Evolutionary conservation across 2,888 invertebrate species (phyloP).

Genomic region (Osmoderma eremita): DNA sequence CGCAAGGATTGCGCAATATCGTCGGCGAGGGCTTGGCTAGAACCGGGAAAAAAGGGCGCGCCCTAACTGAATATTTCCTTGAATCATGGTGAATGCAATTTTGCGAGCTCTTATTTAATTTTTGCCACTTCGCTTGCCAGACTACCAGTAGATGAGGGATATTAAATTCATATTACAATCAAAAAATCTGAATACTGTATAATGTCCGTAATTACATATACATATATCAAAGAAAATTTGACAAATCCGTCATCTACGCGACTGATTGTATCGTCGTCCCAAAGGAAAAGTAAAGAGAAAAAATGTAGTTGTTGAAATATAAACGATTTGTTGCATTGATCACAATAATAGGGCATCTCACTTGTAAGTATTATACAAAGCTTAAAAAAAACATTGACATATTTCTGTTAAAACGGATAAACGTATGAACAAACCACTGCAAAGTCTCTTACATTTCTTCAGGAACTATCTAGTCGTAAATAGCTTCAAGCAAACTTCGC

Average conservation of each 20-base stretch:
- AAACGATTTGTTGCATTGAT: constrained; percentile 84
- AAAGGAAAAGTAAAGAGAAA: too few species aligned
- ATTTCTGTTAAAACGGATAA: too few species aligned
- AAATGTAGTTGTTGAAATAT: constrained; percentile 92
- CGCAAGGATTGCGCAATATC: constrained; percentile 41
- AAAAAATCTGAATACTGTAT: too few species aligned
- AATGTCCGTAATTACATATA: too few species aligned
- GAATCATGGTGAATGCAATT: constrained; percentile 35
- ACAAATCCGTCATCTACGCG: too few species aligned
- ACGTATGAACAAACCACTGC: constrained; percentile 74
- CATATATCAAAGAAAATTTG: too few species aligned
- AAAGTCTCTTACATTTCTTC: constrained; percentile 87
- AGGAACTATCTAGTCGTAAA: constrained; percentile 91
- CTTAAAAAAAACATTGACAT: too few species aligned
- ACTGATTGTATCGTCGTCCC: too few species aligned
- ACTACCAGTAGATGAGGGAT: constrained; percentile 3
- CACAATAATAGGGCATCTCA: constrained; percentile 87
- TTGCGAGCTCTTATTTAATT: constrained; percentile 29
- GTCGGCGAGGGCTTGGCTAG: constrained; percentile 25
- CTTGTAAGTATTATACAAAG: constrained; percentile 66
- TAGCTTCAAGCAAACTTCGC: constrained; percentile 83
- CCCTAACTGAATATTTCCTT: constrained; percentile 18
- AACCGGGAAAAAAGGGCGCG: constrained; percentile 17
- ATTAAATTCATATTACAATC: too few species aligned
- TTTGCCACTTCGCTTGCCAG: constrained; percentile 7